Evolutionary conservation across 2,113 vertebrate species (phyloP), one percentile per base, ranked within the genome.

Genomic region (Phainopepla nitens): DNA sequence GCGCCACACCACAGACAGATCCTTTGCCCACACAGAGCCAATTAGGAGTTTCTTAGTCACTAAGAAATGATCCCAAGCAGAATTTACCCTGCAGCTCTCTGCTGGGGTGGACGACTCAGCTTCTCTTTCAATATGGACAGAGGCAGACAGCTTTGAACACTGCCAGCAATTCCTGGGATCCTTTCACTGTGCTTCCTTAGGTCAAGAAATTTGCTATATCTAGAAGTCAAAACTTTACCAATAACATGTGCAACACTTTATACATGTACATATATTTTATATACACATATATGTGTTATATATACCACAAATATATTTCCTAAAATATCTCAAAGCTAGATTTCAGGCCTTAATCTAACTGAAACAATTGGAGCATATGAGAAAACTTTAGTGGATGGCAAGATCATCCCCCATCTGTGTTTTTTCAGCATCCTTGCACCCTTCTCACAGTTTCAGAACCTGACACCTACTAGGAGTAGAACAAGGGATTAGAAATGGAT

Each of bases 1-100:
- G n/a, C 4, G 0, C 61, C 78, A 85, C 89, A 36, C 93, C 89
- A 82, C 89, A 78, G 73, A 45, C 65, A 78, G 57, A 91, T 36
- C 44, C n/a, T 85, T 78, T 91, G 89, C 94, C 91, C 82, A 94
- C 92, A 77, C 4, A 1, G 27, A 88, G 81, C 19, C 93, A 70
- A 39, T 83, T 82, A 57, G 3, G 62, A 87, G 35, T 25, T 83
- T 58, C 85, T 94, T 68, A 94, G 81, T 87, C 87, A 90, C 54
- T 12, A 65, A 54, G 50, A 86, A 86, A 51, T 77, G 9, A 54
- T 14, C 44, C 53, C 79, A 91, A 91, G 71, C 50, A 88, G 82
- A 81, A 93, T 92, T 86, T 75, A 91, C 77, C 49, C 86, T 49
- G 19, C 13, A 88, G 73, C 90, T 64, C 94, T 81, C 84, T 91